phyloP scores from a whole-genome alignment of 2,113 vertebrate genomes.

The Dipodomys spectabilis region DNA sequence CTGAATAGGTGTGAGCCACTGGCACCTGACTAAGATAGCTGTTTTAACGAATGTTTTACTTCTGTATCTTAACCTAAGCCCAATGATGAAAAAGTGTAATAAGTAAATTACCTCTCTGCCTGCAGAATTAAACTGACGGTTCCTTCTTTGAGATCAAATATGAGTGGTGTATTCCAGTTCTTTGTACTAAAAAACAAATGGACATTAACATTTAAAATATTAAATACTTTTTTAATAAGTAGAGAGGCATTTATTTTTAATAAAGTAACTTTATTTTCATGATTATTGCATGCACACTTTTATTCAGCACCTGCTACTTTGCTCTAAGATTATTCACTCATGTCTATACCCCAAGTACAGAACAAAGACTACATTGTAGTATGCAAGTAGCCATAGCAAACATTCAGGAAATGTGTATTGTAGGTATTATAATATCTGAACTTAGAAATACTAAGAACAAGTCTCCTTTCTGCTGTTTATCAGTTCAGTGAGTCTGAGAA shows the following conservation, averaged over 20 bases:
- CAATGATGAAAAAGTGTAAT: slow-evolving; percentile 49
- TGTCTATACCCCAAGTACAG: not conserved
- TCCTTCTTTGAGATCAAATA: slow-evolving; percentile 98
- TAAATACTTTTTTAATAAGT: slow-evolving; percentile 25
- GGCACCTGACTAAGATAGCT: not conserved
- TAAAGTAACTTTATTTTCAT: slow-evolving; percentile 41
- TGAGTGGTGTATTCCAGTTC: slow-evolving; percentile 98
- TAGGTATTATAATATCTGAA: not conserved
- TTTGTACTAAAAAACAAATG: slow-evolving; percentile 88
- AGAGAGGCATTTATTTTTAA: slow-evolving; percentile 42
- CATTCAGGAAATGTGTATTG: not conserved
- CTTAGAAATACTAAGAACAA: not conserved
- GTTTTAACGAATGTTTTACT: slow-evolving; percentile 11
- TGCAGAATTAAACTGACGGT: slow-evolving; percentile 97
- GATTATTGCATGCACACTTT: slow-evolving; percentile 5
- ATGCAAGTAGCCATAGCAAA: not conserved
- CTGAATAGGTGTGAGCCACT: too few species aligned
- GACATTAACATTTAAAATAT: slow-evolving; percentile 33
- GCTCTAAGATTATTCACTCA: slow-evolving; percentile 31
- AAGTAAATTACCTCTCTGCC: slow-evolving; percentile 92
- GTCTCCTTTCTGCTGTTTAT: not conserved
- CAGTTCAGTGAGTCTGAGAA: slow-evolving; percentile 9
- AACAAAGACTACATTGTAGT: not conserved
- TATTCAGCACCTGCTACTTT: not conserved
- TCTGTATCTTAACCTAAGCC: not conserved